Evolutionary conservation across 2,888 invertebrate genomes (phyloP).

Genomic region (Platypus cylindrus): DNA sequence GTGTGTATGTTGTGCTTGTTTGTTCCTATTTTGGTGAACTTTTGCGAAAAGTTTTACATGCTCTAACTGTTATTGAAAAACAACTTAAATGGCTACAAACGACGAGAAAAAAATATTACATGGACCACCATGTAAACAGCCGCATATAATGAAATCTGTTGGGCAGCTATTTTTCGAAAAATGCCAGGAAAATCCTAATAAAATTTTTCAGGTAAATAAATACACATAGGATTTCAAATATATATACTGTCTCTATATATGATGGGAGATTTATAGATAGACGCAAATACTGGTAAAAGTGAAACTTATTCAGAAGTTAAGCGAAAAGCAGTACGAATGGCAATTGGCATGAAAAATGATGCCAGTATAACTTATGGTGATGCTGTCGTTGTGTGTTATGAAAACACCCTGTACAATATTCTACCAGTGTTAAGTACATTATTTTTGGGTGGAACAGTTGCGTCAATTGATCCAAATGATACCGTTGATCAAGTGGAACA

Average conservation of each 20-base stretch:
- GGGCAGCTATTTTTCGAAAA: slow-evolving; percentile 11
- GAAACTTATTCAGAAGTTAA: slow-evolving; percentile 10
- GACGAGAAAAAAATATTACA: slow-evolving; percentile 3
- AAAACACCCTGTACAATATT: slow-evolving; percentile 10
- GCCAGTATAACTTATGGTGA: slow-evolving; percentile 6
- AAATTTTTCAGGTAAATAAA: slow-evolving; percentile 8
- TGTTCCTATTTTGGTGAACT: too few species aligned
- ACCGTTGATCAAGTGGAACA: slow-evolving; percentile 7
- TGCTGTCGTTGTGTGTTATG: slow-evolving; percentile 7
- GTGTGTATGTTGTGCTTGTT: too few species aligned
- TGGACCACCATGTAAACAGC: slow-evolving; percentile 5
- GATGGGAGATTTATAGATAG: slow-evolving; percentile 11
- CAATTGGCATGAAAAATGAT: slow-evolving; percentile 3
- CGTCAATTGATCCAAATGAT: slow-evolving; percentile 10
- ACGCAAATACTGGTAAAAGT: slow-evolving; percentile 9
- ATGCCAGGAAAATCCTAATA: slow-evolving; percentile 6
- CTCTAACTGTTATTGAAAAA: too few species aligned
- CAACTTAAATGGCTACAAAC: too few species aligned
- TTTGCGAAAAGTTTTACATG: too few species aligned
- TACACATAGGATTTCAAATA: too few species aligned
- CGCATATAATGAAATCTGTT: slow-evolving; percentile 10
- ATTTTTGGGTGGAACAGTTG: slow-evolving; percentile 8
- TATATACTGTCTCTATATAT: neutral
- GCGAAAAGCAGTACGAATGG: slow-evolving; percentile 5
- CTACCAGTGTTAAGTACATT: slow-evolving; percentile 10